phyloP scores from a whole-genome alignment of 2,113 vertebrate species.

The Condylura cristata region DNA sequence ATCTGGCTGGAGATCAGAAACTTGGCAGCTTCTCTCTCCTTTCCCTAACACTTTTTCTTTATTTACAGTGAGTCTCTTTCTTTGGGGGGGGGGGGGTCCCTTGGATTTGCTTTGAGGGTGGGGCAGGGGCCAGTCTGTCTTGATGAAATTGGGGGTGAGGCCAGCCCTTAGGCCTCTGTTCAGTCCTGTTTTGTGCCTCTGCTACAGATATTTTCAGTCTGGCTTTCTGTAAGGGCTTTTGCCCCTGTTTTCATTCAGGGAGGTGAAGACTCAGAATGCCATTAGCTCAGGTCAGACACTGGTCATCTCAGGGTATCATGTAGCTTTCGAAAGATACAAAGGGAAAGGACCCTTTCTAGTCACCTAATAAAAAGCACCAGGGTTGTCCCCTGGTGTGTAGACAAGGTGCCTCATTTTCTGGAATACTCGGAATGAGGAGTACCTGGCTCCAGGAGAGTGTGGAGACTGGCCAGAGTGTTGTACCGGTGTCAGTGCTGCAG shows the following conservation, averaged over 20 bases:
- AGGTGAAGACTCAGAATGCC: neutral
- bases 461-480: neutral
- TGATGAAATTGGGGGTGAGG: neutral
- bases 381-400: neutral
- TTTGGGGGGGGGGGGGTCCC: too few relatives aligned
- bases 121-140: neutral
- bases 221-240: neutral
- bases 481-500: neutral
- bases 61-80: neutral
- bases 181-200: neutral
- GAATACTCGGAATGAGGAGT: neutral
- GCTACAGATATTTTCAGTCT: rapidly evolving
- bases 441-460: neutral
- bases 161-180: neutral
- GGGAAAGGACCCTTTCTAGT: neutral
- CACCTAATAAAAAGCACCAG: neutral
- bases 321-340: neutral
- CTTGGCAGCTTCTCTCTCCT: conserved; percentile 53
- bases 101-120: neutral
- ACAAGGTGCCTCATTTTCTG: neutral
- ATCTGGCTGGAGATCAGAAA: conserved; percentile 70
- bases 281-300: neutral
- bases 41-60: conserved; percentile 4
- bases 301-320: neutral
- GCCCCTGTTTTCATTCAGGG: neutral